Evolutionary conservation across 2,888 invertebrate species (phyloP), one percentile per base, ranked within the genome.

Genomic region (Dexiosoma caninum): DNA sequence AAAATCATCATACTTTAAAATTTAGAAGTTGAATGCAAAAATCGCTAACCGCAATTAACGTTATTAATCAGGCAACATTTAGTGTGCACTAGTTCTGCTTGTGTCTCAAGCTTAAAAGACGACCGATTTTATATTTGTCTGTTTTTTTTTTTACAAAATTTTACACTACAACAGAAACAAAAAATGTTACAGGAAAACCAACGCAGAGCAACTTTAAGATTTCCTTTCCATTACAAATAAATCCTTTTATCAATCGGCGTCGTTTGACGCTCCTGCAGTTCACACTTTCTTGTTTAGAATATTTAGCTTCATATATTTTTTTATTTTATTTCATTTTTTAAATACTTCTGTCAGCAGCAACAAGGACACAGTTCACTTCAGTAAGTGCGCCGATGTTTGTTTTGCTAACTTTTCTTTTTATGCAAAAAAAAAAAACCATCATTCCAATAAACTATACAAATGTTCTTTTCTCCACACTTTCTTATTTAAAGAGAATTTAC

Each of bases 181-280:
- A 51, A 23, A 49, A 59, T 30, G 30, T 40, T 27, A 10, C 37
- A n/a, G 40, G 21, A 40, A 51, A 16, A 40, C 6, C 8, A 46
- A n/a, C 12, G 32, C 27, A 60, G 37, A 16, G 5, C 60, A 69
- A 69, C 59, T 60, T 76, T 35, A 60, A 62, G 42, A 35, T 60
- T 76, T 40, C 23, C 27, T 46, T 44, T 46, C 44, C 30, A 60
- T 44, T 60, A 60, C 69, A 76, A 69, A 60, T 62, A 62, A 76
- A 76, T 69, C 44, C 67, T 76, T 76, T 76, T 53, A 69, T 53
- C 60, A 69, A 62, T 76, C 59, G 60, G 35, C 55, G 21, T 64
- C 59, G 32, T 51, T 62, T 27, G 27, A 44, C 40, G 37, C 49
- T 53, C 4, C 46, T 57, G 44, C 30, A n/a, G n/a, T 59, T 60